Conservation (phyloP, 1,140 invertebrate species). For the Zaprionus inermis region DNA sequence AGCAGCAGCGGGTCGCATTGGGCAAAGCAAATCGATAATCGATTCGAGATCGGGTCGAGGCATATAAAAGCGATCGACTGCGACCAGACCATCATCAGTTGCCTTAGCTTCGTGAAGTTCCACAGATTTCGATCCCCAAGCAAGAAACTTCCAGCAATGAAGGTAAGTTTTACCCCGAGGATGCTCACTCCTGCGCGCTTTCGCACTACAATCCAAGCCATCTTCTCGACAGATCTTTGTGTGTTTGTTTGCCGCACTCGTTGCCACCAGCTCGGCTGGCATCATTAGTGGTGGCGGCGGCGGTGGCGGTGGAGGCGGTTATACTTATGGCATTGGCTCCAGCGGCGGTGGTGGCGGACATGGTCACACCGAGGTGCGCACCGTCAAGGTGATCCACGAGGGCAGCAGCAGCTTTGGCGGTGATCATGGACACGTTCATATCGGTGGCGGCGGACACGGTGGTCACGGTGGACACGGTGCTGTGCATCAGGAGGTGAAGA, state of each 20-base stretch:
- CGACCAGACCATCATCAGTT: constrained; percentile 62
- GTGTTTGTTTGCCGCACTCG: constrained; percentile 69
- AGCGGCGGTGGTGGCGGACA: constrained; percentile 32
- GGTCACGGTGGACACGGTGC: constrained; percentile 42
- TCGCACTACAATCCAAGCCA: neutral
- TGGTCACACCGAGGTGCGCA: constrained; percentile 54
- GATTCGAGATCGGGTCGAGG: neutral
- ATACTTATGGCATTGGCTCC: constrained; percentile 58
- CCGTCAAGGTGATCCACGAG: constrained; percentile 67
- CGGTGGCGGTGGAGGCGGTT: constrained; percentile 63
- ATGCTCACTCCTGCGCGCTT: neutral
- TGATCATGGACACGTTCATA: constrained; percentile 39
- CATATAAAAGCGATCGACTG: constrained; percentile 53
- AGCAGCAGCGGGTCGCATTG: constrained; percentile 29
- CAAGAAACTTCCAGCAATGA: constrained; percentile 81
- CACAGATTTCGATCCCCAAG: constrained; percentile 69
- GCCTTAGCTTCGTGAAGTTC: constrained; percentile 71
- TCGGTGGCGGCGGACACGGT: constrained; percentile 33
- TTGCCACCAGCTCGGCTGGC: constrained; percentile 74
- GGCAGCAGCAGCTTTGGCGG: constrained; percentile 34
- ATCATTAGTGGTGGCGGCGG: constrained; percentile 66
- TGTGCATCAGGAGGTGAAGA: constrained; percentile 62
- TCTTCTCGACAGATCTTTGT: constrained; percentile 62
- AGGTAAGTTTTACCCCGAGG: constrained; percentile 40
- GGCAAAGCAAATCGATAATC: constrained; percentile 48